These are phyloP conservation scores for Xestia xanthographa DNA, from an alignment of 2,888 invertebrate species.

Conservation along the genomic window DNA sequence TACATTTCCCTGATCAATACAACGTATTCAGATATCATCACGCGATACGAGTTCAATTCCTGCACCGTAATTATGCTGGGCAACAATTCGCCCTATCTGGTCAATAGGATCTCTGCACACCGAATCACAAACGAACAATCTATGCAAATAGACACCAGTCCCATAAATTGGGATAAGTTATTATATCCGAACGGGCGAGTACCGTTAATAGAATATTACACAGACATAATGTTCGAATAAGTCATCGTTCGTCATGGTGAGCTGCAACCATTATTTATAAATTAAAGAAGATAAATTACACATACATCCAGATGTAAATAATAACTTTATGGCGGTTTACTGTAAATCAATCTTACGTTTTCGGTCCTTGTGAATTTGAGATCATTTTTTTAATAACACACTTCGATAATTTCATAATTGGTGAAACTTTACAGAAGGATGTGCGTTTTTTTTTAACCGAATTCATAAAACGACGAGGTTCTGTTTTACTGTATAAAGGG, in stretches of 20 bases:
- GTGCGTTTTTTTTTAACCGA: not conserved
- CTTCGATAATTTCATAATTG: not conserved
- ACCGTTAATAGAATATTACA: conserved; percentile 84
- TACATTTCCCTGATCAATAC: conserved; percentile 30
- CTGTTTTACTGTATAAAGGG: too few species aligned
- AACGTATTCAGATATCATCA: conserved; percentile 26
- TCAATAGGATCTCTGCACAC: conserved; percentile 46
- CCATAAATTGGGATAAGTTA: conserved; percentile 80
- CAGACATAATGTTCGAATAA: conserved; percentile 80
- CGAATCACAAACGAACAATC: conserved; percentile 56
- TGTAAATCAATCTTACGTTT: conserved; percentile 53
- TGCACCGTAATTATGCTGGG: conserved; percentile 49
- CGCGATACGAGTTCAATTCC: conserved; percentile 39
- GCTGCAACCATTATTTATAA: conserved; percentile 62
- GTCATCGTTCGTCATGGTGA: conserved; percentile 82
- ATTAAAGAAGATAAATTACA: conserved; percentile 63
- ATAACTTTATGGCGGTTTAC: conserved; percentile 47
- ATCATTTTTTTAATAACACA: not conserved
- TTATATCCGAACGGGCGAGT: conserved; percentile 70
- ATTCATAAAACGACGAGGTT: too few species aligned
- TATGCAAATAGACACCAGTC: conserved; percentile 74
- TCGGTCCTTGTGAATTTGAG: conserved; percentile 6
- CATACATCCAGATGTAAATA: conserved; percentile 51
- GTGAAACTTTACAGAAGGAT: not conserved
- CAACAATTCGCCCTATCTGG: conserved; percentile 41